Conservation (phyloP, 2,797 vertebrate genomes). For the Clarias fuscus region DNA sequence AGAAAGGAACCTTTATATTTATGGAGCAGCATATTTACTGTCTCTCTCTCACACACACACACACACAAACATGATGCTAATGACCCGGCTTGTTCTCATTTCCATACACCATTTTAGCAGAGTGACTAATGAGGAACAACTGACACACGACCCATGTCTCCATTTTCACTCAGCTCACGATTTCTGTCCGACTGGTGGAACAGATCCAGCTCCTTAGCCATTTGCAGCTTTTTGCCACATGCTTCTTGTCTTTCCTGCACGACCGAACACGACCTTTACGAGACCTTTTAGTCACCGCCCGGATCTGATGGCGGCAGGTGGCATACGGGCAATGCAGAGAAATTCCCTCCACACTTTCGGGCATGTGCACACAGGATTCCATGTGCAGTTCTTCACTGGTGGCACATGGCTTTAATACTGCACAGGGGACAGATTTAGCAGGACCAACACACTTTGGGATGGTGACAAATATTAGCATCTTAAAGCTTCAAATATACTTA, state of each 20-base stretch:
- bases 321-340: constrained; percentile 1
- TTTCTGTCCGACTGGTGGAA: neutral
- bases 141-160: neutral
- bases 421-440: neutral
- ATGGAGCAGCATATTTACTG: neutral
- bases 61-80: neutral
- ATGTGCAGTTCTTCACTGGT: neutral
- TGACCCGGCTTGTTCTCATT: neutral
- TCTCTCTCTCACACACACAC: neutral
- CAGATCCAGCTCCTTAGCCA: neutral
- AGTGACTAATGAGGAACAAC: neutral
- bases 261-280: constrained; percentile 4
- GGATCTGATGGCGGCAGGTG: constrained; percentile 17
- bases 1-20: neutral
- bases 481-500: too few species aligned
- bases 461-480: neutral
- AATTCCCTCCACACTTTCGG: neutral
- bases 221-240: neutral
- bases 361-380: neutral
- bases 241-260: constrained; percentile 10
- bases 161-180: neutral
- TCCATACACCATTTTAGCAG: neutral
- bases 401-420: neutral
- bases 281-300: constrained; percentile 9
- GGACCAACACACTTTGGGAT: neutral